Evolutionary conservation across 2,888 invertebrate species (phyloP), one percentile per base, ranked within the genome.

Genomic region (Rhabditophanes sp.): DNA sequence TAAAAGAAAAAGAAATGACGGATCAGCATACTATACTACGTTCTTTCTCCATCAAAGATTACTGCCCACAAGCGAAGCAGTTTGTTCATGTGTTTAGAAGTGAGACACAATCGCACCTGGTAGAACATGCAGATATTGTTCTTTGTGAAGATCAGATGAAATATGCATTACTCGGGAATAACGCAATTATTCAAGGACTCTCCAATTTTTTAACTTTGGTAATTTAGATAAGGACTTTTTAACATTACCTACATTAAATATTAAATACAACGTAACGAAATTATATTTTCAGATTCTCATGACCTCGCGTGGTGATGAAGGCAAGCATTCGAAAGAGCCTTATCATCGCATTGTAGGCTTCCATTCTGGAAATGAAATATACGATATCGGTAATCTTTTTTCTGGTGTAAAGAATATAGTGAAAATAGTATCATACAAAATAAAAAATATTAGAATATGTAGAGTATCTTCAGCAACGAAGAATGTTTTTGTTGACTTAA

Each of bases 101-200:
- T 33, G 90, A 93, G 71, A 90, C 90, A 69, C 93, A 93, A 66
- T 75, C 93, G 53, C 93, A 93, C 70, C n/a, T n/a, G n/a, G 90
- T 93, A 28, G 87, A 90, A 70, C 93, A 93, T 69, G 93, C 93
- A 24, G 90, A 93, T 67, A 87, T 83, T 68, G 84, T 90, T 11
- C 90, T 93, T 21, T 93, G 93, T 69, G 93, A 93, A 69, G 90
- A 93, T 67, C 93, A 93, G 70, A 88, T 93, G 71, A 93, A 93
- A 69, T 93, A 93, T 67, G 90, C 90, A 15, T 74, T 93, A 39
- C 72, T 93, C 50, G 90, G 93, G 42, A 93, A 93, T 73, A 93
- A 93, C 70, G 93, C 90, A 71, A 82, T 90, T 43, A 88, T 87
- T 68, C 90, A 90, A 0, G 93, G 90, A 11, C 85, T 87, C 9